A percentile compares a stretch with the other conserved stretches of the same genome.
Evolutionary conservation across 1,140 invertebrate genomes (phyloP).

Genomic region (Apis dorsata): DNA sequence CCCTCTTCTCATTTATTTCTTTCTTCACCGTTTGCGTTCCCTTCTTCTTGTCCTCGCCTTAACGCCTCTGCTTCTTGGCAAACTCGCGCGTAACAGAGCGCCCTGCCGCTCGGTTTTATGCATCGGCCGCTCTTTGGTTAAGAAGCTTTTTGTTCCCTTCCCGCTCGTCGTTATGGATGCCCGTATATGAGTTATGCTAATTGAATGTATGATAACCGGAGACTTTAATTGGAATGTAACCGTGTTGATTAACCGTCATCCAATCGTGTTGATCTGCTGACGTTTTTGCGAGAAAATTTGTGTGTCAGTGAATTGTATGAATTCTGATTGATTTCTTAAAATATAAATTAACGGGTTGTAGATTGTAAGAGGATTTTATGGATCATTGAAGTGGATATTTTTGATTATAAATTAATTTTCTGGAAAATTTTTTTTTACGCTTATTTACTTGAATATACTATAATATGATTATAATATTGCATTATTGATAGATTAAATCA

Average conservation of each 20-base stretch:
- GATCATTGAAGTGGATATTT: too few relatives aligned
- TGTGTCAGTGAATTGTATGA: neutral
- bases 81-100: constrained; percentile 37
- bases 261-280: neutral
- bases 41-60: constrained; percentile 58
- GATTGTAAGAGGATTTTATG: too few relatives aligned
- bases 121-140: constrained; percentile 56
- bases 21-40: constrained; percentile 54
- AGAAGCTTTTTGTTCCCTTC: constrained; percentile 65
- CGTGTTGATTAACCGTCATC: neutral
- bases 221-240: constrained; percentile 73
- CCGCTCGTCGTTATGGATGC: constrained; percentile 64
- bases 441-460: too few relatives aligned
- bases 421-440: too few relatives aligned
- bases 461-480: too few relatives aligned
- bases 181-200: constrained; percentile 75
- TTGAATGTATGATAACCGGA: constrained; percentile 71
- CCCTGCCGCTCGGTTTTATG: constrained; percentile 54
- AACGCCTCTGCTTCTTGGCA: constrained; percentile 45
- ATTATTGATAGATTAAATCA: too few relatives aligned
- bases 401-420: too few relatives aligned
- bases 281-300: constrained; percentile 38
- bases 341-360: too few relatives aligned
- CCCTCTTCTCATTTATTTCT: constrained; percentile 65
- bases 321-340: too few relatives aligned